phyloP scores from a whole-genome alignment of 2,797 vertebrate species.

The Setipinna tenuifilis region DNA sequence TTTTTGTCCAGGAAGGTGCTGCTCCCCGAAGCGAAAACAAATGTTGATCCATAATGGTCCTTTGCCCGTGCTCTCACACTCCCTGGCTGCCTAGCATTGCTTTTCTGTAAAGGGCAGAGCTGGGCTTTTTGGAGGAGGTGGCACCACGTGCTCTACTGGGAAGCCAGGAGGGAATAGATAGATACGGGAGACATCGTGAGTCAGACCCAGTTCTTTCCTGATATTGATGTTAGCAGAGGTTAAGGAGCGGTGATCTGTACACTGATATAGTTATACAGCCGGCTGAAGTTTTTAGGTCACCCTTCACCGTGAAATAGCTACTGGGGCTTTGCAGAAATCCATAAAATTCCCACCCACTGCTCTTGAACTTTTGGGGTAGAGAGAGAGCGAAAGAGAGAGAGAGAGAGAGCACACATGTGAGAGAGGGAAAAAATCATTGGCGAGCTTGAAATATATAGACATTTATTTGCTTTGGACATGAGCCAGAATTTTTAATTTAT shows the following conservation, averaged over 20 bases:
- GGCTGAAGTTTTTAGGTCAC: slow-evolving; percentile 25
- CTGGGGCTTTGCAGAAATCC: slow-evolving; percentile 24
- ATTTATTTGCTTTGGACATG: background rate
- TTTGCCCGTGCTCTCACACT: slow-evolving; percentile 48
- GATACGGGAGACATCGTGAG: background rate
- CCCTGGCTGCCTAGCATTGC: slow-evolving; percentile 46
- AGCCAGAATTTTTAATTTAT: slow-evolving; percentile 1
- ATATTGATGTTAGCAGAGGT: slow-evolving; percentile 72
- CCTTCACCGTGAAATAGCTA: slow-evolving; percentile 24
- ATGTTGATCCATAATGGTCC: slow-evolving; percentile 78
- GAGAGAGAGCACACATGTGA: background rate
- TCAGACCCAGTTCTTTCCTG: slow-evolving; percentile 36
- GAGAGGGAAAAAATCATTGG: background rate
- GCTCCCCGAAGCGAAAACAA: slow-evolving; percentile 76
- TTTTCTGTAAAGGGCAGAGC: slow-evolving; percentile 58
- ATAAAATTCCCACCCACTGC: slow-evolving; percentile 30
- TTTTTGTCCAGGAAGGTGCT: slow-evolving; percentile 66
- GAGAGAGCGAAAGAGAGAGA: background rate
- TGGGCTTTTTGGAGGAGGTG: slow-evolving; percentile 23
- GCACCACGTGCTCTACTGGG: slow-evolving; percentile 17
- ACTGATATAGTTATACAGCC: slow-evolving; percentile 59
- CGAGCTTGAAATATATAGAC: slow-evolving; percentile 2
- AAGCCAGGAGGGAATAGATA: slow-evolving; percentile 2
- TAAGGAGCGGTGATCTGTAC: slow-evolving; percentile 64
- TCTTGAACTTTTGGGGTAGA: slow-evolving; percentile 13